phyloP scores from a whole-genome alignment of 1,140 invertebrate species.

The Globodera ellingtonae region DNA sequence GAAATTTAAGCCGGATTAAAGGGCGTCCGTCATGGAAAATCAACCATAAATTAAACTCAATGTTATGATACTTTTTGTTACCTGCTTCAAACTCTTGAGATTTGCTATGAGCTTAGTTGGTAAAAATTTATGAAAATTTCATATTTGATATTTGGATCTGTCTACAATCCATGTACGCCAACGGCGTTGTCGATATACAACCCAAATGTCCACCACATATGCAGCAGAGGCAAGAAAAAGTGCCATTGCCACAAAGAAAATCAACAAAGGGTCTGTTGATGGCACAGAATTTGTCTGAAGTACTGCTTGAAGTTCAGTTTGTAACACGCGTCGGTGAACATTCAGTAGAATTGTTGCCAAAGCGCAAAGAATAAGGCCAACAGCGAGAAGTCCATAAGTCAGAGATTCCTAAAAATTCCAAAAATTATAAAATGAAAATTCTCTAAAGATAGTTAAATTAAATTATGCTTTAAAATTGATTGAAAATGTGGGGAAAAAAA shows the following conservation, averaged over 20 bases:
- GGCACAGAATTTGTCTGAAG: background rate
- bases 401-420: background rate
- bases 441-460: no score
- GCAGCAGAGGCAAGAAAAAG: background rate
- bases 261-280: background rate
- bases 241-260: background rate
- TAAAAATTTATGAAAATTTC: background rate
- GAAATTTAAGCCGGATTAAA: no score
- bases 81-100: no score
- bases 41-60: no score
- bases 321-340: background rate
- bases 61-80: no score
- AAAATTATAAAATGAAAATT: background rate
- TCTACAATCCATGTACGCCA: background rate
- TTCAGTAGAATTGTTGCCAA: background rate
- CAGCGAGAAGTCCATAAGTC: background rate
- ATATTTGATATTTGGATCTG: background rate
- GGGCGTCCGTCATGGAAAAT: no score
- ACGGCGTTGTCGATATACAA: background rate
- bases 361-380: background rate
- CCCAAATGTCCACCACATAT: background rate
- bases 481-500: no score
- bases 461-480: background rate
- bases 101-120: no score
- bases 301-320: background rate